These are phyloP conservation scores for Lepas anatifera DNA, from an alignment of 2,888 invertebrate species.

Conservation along the genomic window DNA sequence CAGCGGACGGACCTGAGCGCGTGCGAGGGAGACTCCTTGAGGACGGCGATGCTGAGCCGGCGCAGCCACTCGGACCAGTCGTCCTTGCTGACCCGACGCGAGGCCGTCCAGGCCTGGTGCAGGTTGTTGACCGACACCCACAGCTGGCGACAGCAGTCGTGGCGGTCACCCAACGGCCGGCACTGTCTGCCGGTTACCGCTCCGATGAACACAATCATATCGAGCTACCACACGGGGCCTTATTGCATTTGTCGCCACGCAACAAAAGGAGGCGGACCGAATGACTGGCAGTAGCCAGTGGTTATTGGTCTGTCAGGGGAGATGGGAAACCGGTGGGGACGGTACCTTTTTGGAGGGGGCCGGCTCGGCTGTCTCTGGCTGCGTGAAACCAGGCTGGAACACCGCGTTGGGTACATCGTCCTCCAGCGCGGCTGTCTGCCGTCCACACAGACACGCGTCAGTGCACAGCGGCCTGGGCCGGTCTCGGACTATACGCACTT, in stretches of 20 bases:
- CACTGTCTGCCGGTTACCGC: no score
- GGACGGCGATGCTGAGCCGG: constrained; percentile 76
- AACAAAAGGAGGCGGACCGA: no score
- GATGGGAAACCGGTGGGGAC: no score
- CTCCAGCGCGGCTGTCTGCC: not conserved
- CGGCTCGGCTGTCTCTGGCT: constrained; percentile 6
- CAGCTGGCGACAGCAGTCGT: not conserved
- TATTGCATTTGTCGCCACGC: no score
- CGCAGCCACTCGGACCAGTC: constrained; percentile 98
- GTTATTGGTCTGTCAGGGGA: no score
- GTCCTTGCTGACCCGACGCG: constrained; percentile 84
- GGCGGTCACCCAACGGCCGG: no score
- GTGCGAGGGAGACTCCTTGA: constrained; percentile 91
- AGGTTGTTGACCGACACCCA: constrained; percentile 34
- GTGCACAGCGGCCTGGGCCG: no score
- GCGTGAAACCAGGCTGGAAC: constrained; percentile 2
- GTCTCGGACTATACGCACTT: no score
- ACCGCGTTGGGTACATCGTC: not conserved
- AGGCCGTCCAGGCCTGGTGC: constrained; percentile 83
- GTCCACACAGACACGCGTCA: no score
- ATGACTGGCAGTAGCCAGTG: no score
- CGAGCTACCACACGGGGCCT: no score
- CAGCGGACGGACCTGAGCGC: constrained; percentile 62
- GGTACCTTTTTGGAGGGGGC: constrained; percentile 1
- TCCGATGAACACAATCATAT: no score